phyloP scores from a whole-genome alignment of 1,140 invertebrate genomes.

The Bombus consobrinus region DNA sequence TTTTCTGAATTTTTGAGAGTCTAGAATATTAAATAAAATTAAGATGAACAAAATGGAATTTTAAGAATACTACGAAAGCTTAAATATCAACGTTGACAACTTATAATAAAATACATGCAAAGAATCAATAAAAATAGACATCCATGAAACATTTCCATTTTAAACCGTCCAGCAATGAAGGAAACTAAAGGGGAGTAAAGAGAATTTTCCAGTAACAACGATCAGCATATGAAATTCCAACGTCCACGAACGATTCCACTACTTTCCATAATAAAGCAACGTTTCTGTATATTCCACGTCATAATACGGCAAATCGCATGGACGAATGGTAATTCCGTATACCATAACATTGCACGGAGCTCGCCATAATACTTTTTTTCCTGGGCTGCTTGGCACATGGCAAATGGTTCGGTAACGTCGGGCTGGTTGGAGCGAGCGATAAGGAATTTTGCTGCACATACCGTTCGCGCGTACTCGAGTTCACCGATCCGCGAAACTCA shows the following conservation, averaged over 20 bases:
- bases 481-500: constrained; percentile 76
- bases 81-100: background rate
- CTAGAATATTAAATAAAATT: too few species aligned
- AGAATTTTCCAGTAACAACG: background rate
- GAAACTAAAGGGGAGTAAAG: too few species aligned
- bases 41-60: too few species aligned
- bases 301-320: background rate
- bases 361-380: constrained; percentile 29
- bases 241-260: background rate
- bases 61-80: too few species aligned
- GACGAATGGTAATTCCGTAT: background rate
- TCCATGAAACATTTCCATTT: background rate
- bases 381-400: background rate
- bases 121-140: background rate
- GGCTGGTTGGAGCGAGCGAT: constrained; percentile 52
- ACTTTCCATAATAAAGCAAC: constrained; percentile 21
- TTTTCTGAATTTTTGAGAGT: too few species aligned
- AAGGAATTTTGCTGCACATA: constrained; percentile 61
- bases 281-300: background rate
- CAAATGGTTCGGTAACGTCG: constrained; percentile 49
- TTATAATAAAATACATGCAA: background rate
- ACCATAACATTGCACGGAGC: background rate
- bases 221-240: background rate
- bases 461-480: constrained; percentile 63
- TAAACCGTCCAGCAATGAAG: background rate